phyloP scores from a whole-genome alignment of 1,140 invertebrate species.

The Helicoverpa zea region DNA sequence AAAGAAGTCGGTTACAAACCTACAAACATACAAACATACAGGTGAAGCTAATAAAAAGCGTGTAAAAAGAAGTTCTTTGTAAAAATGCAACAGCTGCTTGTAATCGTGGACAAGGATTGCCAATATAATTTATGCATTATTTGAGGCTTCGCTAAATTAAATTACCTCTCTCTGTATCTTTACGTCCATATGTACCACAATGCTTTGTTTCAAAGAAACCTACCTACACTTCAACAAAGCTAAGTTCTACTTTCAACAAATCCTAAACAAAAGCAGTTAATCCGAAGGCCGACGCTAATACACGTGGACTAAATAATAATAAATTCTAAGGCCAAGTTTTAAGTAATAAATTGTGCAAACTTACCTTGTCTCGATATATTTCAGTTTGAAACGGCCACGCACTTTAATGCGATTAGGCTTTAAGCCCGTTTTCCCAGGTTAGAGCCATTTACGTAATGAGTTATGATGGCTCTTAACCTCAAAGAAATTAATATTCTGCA shows the following conservation, averaged over 20 bases:
- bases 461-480: constrained; percentile 61
- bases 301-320: constrained; percentile 27
- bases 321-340: constrained; percentile 9
- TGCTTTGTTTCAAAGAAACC: too few species aligned
- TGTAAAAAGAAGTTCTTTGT: too few species aligned
- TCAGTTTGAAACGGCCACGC: constrained; percentile 54
- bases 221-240: not conserved
- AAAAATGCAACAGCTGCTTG: too few species aligned
- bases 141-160: too few species aligned
- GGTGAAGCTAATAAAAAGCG: too few species aligned
- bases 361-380: constrained; percentile 53
- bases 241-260: not conserved
- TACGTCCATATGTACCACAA: too few species aligned
- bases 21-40: too few species aligned
- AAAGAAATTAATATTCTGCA: constrained; percentile 62
- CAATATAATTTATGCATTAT: too few species aligned
- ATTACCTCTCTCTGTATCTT: too few species aligned
- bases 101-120: too few species aligned
- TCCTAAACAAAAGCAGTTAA: constrained; percentile 17
- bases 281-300: not conserved
- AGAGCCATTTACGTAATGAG: constrained; percentile 78
- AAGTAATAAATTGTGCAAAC: constrained; percentile 33
- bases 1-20: too few species aligned
- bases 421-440: constrained; percentile 62
- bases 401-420: constrained; percentile 73